These are phyloP conservation scores for Telmatochromis sp. DNA, from an alignment of 2,113 vertebrate species.

Conservation along the genomic window DNA sequence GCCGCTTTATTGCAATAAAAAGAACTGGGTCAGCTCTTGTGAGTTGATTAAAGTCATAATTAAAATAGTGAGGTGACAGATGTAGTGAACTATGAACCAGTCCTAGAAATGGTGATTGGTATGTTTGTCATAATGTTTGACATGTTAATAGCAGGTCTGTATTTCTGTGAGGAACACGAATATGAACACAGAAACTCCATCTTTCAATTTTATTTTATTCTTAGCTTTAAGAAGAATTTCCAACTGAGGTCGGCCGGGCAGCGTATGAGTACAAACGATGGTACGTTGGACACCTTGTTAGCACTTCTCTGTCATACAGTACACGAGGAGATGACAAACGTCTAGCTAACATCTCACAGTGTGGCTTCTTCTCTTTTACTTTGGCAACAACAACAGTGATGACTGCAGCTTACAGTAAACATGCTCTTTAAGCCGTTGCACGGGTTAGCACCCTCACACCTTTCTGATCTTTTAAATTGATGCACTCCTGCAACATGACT, in stretches of 20 bases:
- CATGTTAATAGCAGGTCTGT: not conserved
- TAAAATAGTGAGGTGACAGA: not conserved
- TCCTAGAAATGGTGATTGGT: not conserved
- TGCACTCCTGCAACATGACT: not conserved
- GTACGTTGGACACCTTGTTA: not conserved
- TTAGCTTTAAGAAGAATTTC: not conserved
- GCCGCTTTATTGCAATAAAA: not conserved
- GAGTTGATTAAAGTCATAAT: not conserved
- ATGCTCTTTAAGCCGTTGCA: not conserved
- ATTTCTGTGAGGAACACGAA: not conserved
- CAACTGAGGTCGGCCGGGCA: accelerated
- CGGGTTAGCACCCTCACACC: not conserved
- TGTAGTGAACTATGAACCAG: not conserved
- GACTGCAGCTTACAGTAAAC: not conserved
- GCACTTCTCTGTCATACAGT: not conserved
- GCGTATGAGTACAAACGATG: not conserved
- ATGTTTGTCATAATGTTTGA: not conserved
- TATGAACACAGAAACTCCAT: accelerated
- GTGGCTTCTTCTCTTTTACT: not conserved
- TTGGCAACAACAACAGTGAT: not conserved
- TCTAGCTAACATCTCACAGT: not conserved
- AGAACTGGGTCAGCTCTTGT: not conserved
- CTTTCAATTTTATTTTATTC: not conserved
- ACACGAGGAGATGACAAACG: accelerated
- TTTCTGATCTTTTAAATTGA: not conserved